These are phyloP conservation scores for Dysidea cf. avara DNA, from an alignment of 37 sponge, comb jelly and placozoan species.

Conservation along the genomic window DNA sequence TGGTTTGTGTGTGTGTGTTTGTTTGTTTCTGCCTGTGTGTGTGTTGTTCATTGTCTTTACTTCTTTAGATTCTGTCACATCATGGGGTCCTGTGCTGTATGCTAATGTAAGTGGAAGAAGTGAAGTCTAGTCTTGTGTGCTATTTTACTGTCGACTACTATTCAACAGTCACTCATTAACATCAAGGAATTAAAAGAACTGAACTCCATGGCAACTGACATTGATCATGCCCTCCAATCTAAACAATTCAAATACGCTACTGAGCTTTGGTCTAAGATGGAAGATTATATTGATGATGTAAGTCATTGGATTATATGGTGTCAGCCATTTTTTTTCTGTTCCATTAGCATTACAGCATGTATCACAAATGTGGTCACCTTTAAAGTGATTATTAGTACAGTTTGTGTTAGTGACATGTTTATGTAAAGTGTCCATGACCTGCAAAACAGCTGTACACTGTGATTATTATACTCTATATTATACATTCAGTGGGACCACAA, in stretches of 20 bases:
- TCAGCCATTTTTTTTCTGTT: no score
- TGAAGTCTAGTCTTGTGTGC: no score
- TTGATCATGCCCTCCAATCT: conserved; percentile 22
- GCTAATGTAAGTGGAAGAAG: conserved; percentile 36
- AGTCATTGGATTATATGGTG: neutral
- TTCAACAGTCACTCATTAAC: conserved; percentile 64
- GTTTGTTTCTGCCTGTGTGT: neutral
- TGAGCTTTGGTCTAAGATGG: conserved; percentile 38
- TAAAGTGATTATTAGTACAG: no score
- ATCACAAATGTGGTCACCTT: no score
- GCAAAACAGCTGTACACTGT: no score
- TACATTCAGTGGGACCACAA: no score
- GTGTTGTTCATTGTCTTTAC: neutral
- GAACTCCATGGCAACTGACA: conserved; percentile 4
- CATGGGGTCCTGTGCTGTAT: conserved; percentile 51
- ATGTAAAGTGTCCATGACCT: no score
- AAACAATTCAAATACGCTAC: conserved; percentile 44
- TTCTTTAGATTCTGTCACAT: conserved; percentile 33
- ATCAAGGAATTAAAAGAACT: conserved; percentile 14
- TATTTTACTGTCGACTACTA: neutral
- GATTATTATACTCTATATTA: no score
- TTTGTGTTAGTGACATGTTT: no score
- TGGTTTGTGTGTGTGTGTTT: conserved; percentile 26
- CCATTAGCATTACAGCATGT: no score
- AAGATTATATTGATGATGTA: conserved; percentile 46